Evolutionary conservation across 2,797 vertebrate genomes (phyloP).

Genomic region (Clarias pachynema): DNA sequence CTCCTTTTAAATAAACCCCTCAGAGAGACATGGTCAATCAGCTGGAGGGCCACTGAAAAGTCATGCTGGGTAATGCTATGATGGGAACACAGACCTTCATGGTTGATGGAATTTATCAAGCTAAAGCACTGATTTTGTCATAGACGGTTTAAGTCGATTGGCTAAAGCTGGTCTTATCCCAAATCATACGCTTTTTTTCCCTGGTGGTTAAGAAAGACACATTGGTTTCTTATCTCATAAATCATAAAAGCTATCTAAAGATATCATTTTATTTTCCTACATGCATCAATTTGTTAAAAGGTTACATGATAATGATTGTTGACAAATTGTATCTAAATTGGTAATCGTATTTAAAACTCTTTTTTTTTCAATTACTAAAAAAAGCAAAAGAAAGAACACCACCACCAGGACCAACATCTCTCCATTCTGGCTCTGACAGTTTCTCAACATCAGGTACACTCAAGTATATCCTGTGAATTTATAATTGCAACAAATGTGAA

Average conservation of each 20-base stretch:
- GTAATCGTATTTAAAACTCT: neutral
- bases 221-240: neutral
- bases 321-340: too few species aligned
- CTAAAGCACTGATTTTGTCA: constrained; percentile 48
- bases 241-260: neutral
- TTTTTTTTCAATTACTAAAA: neutral
- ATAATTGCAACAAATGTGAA: neutral
- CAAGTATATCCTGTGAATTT: neutral
- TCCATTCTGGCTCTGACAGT: neutral
- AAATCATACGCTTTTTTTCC: constrained; percentile 38
- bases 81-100: constrained; percentile 50
- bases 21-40: constrained; percentile 65
- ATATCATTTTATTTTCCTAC: neutral
- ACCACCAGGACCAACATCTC: neutral
- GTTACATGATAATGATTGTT: neutral
- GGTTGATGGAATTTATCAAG: constrained; percentile 41
- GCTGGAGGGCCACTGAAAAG: constrained; percentile 44
- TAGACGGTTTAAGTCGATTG: constrained; percentile 50
- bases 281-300: neutral
- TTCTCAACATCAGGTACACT: neutral
- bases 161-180: constrained; percentile 41
- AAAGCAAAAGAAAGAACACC: neutral
- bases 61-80: constrained; percentile 44
- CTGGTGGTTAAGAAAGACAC: neutral
- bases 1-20: constrained; percentile 58